These are phyloP conservation scores for Megalurothrips usitatus DNA, from an alignment of 2,888 invertebrate genomes.

Conservation along the genomic window DNA sequence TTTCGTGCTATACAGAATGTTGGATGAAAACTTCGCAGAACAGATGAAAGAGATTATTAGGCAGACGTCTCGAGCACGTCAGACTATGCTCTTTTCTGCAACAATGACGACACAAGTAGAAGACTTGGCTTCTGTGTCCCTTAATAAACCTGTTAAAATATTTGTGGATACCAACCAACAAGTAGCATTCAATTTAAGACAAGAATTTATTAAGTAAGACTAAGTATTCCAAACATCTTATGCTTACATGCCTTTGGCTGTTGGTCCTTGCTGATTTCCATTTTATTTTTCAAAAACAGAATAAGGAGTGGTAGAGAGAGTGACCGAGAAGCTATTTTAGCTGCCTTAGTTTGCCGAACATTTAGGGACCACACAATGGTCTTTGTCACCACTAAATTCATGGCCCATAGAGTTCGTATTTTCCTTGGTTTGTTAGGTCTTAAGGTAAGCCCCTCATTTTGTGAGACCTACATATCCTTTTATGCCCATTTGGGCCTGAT, in stretches of 20 bases:
- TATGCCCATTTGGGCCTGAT: no score
- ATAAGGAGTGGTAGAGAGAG: constrained; percentile 84
- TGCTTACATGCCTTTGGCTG: neutral
- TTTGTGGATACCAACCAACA: constrained; percentile 96
- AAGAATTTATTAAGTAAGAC: constrained; percentile 81
- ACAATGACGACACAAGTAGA: constrained; percentile 99
- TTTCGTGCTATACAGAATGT: constrained; percentile 76
- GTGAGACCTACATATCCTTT: no score
- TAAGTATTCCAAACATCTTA: neutral
- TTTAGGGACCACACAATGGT: constrained; percentile 89
- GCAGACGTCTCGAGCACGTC: constrained; percentile 83
- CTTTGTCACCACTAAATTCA: constrained; percentile 94
- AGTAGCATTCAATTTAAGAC: constrained; percentile 89
- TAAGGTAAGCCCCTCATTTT: constrained; percentile 58
- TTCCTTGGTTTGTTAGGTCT: constrained; percentile 84
- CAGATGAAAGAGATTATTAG: constrained; percentile 98
- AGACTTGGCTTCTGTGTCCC: constrained; percentile 87
- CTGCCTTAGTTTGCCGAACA: constrained; percentile 77
- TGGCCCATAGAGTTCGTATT: constrained; percentile 91
- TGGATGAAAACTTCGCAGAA: constrained; percentile 97
- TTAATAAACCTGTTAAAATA: constrained; percentile 87
- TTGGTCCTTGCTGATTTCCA: neutral
- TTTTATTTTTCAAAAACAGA: constrained; percentile 47
- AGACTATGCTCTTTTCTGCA: constrained; percentile 97
- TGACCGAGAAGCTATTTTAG: constrained; percentile 85